These are phyloP conservation scores for Macrocentrus cingulum DNA, from an alignment of 1,140 invertebrate species.

Conservation along the genomic window DNA sequence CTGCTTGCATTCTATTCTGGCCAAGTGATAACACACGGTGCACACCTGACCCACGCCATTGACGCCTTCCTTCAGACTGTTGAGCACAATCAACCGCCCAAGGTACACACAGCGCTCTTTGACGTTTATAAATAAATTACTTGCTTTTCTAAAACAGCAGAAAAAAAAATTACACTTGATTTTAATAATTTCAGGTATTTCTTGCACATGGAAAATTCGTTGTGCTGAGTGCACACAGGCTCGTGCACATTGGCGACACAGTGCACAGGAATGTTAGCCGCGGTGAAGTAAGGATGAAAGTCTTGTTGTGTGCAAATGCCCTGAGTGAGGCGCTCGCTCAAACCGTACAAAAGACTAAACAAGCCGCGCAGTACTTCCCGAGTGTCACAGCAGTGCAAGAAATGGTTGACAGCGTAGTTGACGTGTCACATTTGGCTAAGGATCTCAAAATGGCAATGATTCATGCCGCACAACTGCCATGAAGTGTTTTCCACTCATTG, in stretches of 20 bases:
- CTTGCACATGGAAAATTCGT: slow-evolving; percentile 93
- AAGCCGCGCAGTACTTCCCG: slow-evolving; percentile 87
- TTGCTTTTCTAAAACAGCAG: too few relatives aligned
- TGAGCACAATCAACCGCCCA: slow-evolving; percentile 89
- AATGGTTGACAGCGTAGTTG: slow-evolving; percentile 88
- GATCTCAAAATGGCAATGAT: slow-evolving; percentile 67
- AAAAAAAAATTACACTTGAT: too few relatives aligned
- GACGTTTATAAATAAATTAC: too few relatives aligned
- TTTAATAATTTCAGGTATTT: too few relatives aligned
- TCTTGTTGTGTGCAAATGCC: slow-evolving; percentile 78
- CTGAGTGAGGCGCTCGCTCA: slow-evolving; percentile 81
- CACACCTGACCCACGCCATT: slow-evolving; percentile 83
- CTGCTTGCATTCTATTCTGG: slow-evolving; percentile 83
- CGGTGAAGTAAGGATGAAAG: slow-evolving; percentile 70
- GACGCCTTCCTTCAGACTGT: slow-evolving; percentile 89
- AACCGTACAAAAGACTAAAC: slow-evolving; percentile 85
- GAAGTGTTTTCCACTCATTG: slow-evolving; percentile 32
- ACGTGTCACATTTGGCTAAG: slow-evolving; percentile 76
- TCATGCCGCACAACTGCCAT: slow-evolving; percentile 47
- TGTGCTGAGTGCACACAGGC: slow-evolving; percentile 86
- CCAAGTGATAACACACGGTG: slow-evolving; percentile 81
- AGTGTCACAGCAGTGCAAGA: slow-evolving; percentile 86
- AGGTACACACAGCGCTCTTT: slow-evolving; percentile 63
- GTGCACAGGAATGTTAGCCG: slow-evolving; percentile 79
- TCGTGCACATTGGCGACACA: slow-evolving; percentile 92